Percentiles rank a stretch among this genome's conserved stretches.
These are phyloP conservation scores for Spongilla lacustris DNA, from an alignment of 37 sponge, comb jelly and placozoan species.

Conservation along the genomic window DNA sequence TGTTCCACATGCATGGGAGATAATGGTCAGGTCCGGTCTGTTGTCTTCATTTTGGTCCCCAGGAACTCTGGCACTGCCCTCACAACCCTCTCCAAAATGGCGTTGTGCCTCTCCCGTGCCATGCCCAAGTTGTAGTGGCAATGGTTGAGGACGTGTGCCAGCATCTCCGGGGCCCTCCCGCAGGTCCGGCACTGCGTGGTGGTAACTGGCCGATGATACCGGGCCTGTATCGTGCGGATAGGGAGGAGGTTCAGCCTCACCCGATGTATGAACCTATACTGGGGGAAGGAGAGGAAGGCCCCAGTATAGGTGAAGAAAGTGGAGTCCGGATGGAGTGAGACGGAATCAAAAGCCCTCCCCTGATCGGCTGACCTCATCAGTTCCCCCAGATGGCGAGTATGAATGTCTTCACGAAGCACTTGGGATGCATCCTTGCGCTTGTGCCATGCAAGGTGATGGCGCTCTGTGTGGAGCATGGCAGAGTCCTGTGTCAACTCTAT, in stretches of 20 bases:
- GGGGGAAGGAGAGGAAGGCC: slow-evolving; percentile 15
- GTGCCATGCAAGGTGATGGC: neutral
- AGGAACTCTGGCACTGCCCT: neutral
- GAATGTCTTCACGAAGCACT: neutral
- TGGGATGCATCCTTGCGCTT: neutral
- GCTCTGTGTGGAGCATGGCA: neutral
- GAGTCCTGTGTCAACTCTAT: neutral
- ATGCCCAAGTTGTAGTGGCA: neutral
- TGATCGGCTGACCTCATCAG: slow-evolving; percentile 9
- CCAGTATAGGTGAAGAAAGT: slow-evolving; percentile 37
- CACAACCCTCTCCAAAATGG: slow-evolving; percentile 2
- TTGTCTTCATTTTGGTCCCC: neutral
- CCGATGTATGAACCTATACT: slow-evolving; percentile 28
- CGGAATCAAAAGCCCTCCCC: slow-evolving; percentile 1
- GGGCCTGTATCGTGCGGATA: slow-evolving; percentile 10
- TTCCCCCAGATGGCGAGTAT: no score
- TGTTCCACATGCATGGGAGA: neutral
- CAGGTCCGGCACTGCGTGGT: slow-evolving; percentile 5
- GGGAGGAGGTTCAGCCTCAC: slow-evolving; percentile 46
- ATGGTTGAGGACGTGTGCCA: slow-evolving; percentile 20
- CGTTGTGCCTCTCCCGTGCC: slow-evolving; percentile 12
- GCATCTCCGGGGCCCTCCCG: neutral
- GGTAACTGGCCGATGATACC: neutral
- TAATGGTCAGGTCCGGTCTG: slow-evolving; percentile 13
- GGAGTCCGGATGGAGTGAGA: slow-evolving; percentile 9